Evolutionary conservation across 2,888 invertebrate genomes (phyloP).

Genomic region (Agapetus fuscipes): DNA sequence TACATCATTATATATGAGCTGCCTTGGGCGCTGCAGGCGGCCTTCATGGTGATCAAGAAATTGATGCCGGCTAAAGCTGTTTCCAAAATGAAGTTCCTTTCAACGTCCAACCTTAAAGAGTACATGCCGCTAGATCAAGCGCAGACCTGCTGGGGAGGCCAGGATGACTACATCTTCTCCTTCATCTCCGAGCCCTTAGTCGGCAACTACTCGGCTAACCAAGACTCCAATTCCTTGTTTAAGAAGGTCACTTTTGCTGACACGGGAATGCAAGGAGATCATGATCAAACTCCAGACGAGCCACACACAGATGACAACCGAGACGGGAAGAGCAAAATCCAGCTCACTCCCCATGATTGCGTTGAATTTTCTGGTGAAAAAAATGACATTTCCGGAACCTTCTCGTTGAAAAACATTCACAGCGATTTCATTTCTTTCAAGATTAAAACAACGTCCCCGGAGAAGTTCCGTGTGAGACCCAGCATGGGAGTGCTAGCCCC

Average conservation of each 20-base stretch:
- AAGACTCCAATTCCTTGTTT: conserved; percentile 33
- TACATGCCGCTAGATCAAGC: conserved; percentile 66
- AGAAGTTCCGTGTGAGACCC: conserved; percentile 88
- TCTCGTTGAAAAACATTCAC: conserved; percentile 61
- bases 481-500: conserved; percentile 68
- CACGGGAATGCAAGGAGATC: conserved; percentile 26
- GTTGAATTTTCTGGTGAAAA: conserved; percentile 59
- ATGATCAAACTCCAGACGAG: conserved; percentile 25
- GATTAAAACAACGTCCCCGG: conserved; percentile 93
- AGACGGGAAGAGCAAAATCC: conserved; percentile 34
- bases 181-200: conserved; percentile 55
- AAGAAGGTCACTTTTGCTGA: conserved; percentile 36
- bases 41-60: conserved; percentile 82
- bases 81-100: conserved; percentile 77
- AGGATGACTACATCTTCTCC: conserved; percentile 59
- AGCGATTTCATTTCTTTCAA: conserved; percentile 44
- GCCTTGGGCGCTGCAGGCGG: conserved; percentile 90
- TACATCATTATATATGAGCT: conserved; percentile 87
- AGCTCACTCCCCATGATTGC: conserved; percentile 56
- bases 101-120: conserved; percentile 62
- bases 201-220: conserved; percentile 4
- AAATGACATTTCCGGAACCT: conserved; percentile 56
- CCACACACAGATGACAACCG: neutral
- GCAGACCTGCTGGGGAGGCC: conserved; percentile 73
- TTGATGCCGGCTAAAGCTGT: conserved; percentile 83